These are phyloP conservation scores for Leptinotarsa haldemani DNA, from an alignment of 2,888 invertebrate genomes.

Conservation along the genomic window DNA sequence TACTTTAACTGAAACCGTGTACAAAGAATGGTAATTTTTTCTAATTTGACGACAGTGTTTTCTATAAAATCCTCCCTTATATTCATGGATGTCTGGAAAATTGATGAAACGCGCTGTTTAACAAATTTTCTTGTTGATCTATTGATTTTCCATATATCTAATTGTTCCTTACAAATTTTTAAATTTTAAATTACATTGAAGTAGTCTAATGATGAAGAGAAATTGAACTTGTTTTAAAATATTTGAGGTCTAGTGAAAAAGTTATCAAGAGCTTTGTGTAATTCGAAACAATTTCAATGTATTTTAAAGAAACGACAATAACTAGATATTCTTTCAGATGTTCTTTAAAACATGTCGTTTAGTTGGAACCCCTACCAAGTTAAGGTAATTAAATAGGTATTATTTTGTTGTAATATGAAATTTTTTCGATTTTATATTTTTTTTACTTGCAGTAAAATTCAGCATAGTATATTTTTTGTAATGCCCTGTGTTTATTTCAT, in stretches of 20 bases:
- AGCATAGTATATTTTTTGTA: constrained; percentile 57
- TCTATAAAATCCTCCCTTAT: constrained; percentile 17
- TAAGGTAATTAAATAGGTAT: constrained; percentile 49
- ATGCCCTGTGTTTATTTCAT: constrained; percentile 49
- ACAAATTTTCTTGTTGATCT: constrained; percentile 6
- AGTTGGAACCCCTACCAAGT: constrained; percentile 34
- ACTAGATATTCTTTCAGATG: constrained; percentile 33
- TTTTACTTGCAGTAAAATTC: constrained; percentile 55
- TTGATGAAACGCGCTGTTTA: not conserved
- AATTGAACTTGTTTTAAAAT: too few relatives aligned
- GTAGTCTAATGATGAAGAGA: not conserved
- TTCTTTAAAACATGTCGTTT: constrained; percentile 28
- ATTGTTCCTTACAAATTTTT: constrained; percentile 22
- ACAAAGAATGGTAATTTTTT: constrained; percentile 40
- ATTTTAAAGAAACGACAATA: constrained; percentile 47
- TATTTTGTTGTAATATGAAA: constrained; percentile 51
- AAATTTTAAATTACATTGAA: constrained; percentile 39
- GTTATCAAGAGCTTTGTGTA: not conserved
- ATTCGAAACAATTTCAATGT: constrained; percentile 35
- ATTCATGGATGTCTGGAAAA: not conserved
- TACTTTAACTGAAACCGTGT: constrained; percentile 44
- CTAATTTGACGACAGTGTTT: constrained; percentile 28
- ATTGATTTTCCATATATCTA: not conserved
- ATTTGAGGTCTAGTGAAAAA: too few relatives aligned
- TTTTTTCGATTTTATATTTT: constrained; percentile 47